Conservation (phyloP, 2,888 invertebrate genomes). For the Scrobipalpa costella region DNA sequence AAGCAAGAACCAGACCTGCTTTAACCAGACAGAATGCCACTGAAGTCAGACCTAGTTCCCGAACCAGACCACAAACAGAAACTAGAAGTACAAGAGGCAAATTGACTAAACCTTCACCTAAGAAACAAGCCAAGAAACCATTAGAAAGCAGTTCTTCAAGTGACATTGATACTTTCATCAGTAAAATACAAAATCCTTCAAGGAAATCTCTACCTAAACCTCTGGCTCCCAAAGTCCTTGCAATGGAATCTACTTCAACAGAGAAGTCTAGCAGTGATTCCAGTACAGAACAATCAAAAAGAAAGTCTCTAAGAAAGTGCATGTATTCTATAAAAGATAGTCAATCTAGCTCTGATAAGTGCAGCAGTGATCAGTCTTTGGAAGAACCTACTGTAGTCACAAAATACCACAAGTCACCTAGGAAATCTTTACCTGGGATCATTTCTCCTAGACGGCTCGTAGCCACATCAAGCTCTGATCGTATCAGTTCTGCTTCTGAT, state of each 20-base stretch:
- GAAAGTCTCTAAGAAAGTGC: slow-evolving; percentile 1
- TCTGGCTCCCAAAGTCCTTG: slow-evolving; percentile 7
- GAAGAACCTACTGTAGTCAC: neutral
- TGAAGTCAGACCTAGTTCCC: slow-evolving; percentile 27
- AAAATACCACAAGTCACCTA: neutral
- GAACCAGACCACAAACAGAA: slow-evolving; percentile 29
- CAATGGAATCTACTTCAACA: slow-evolving; percentile 13
- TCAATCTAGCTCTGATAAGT: slow-evolving; percentile 15
- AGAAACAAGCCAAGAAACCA: neutral
- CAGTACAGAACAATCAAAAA: neutral
- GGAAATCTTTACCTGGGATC: slow-evolving; percentile 10
- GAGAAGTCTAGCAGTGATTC: slow-evolving; percentile 11
- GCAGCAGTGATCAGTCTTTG: slow-evolving; percentile 13
- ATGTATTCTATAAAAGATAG: neutral
- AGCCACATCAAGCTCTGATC: neutral
- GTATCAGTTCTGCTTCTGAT: neutral
- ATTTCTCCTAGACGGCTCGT: neutral
- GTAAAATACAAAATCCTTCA: slow-evolving; percentile 12
- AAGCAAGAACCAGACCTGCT: slow-evolving; percentile 34
- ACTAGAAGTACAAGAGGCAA: slow-evolving; percentile 38
- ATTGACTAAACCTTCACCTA: slow-evolving; percentile 30
- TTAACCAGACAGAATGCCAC: slow-evolving; percentile 33
- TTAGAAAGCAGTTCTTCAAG: slow-evolving; percentile 24
- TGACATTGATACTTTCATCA: slow-evolving; percentile 12
- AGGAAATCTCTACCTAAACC: neutral